Base-by-base conservation (phyloP, 2,797 vertebrate species). In the Antennarius maculatus region DNA sequence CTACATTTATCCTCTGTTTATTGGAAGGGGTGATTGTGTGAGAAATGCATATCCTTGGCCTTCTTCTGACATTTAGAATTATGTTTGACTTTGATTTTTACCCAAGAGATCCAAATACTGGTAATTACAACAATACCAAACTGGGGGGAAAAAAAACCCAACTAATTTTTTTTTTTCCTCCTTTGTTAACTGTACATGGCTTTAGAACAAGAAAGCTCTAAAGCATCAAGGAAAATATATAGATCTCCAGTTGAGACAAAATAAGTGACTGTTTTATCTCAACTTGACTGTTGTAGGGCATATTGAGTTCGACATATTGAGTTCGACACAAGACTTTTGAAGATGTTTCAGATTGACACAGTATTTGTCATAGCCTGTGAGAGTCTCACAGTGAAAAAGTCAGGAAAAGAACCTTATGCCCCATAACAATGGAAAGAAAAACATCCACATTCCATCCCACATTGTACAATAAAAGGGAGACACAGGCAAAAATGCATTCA, bases 371-470 rank as follows among this genome's bases (percentile, higher is more conserved):
- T 81, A 54, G 49, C 31, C 46, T 50, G 12, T 3, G 34, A 69
- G 28, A 53, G 43, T 17, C 53, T 57, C 28, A 31, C 29, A 28
- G 45, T 18, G 27, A 45, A 34, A 31, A 69, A 61, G 69, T 73
- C 47, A 55, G 59, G 58, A 64, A 57, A 23, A 46, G 29, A 41
- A 76, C 58, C 11, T 0, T 28, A 56, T 61, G 23, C 58, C 56
- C 47, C 31, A 54, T 41, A 18, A 81, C 72, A 88, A 76, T 37
- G 39, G 68, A 84, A 83, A 80, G 57, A 61, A 71, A 87, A 87
- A 87, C 74, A 84, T 64, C 63, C 52, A 87, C 74, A 84, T 64
- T 65, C 52, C 42, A 45, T 74, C 65, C 73, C 54, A 69, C 56
- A 76, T 28, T 70, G 73, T 75, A 75, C 53, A 84, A 17, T 76